Percentiles rank a stretch among this genome's conserved stretches.
These are phyloP conservation scores for Loris lydekkerianus DNA, from an alignment of 2,797 vertebrate genomes.

Conservation along the genomic window DNA sequence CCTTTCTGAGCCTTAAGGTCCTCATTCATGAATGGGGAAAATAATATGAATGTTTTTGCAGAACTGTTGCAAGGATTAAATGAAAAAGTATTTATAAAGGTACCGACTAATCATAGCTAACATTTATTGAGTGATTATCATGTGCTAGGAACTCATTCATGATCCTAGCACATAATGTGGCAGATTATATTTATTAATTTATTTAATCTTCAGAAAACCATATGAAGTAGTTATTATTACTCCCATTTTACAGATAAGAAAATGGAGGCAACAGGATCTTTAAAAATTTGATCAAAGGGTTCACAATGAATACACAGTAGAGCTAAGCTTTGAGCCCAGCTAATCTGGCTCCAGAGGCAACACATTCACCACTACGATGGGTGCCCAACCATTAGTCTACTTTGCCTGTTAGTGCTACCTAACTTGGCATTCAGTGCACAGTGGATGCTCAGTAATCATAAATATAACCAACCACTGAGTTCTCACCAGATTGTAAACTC, in stretches of 20 bases:
- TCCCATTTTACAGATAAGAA: slow-evolving; percentile 10
- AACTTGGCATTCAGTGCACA: background rate
- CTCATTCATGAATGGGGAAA: background rate
- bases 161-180: background rate
- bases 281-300: background rate
- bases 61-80: background rate
- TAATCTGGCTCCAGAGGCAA: background rate
- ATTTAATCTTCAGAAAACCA: background rate
- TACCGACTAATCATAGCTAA: background rate
- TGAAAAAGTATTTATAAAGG: background rate
- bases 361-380: background rate
- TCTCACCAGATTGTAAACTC: background rate
- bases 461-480: background rate
- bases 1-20: background rate
- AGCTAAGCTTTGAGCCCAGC: background rate
- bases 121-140: background rate
- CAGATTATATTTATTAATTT: background rate
- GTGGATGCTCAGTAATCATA: background rate
- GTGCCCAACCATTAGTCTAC: background rate
- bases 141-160: background rate
- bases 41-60: background rate
- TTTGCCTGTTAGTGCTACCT: background rate
- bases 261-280: background rate
- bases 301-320: background rate
- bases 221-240: background rate